Evolutionary conservation across 2,113 vertebrate genomes (phyloP).

Genomic region (Pandion haliaetus): DNA sequence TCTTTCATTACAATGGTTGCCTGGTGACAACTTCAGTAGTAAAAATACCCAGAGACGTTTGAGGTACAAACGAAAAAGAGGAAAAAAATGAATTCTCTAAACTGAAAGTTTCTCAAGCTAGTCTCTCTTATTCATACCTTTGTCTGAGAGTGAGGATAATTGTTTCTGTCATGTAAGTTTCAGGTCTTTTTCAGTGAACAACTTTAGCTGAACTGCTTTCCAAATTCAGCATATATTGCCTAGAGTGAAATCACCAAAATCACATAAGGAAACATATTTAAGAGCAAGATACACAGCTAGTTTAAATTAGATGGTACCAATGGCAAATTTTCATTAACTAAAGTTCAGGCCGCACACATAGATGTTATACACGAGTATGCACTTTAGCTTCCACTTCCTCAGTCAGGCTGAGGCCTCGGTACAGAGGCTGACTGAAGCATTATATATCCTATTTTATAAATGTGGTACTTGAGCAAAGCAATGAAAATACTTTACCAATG

Average conservation of each 20-base stretch:
- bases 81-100: rapidly evolving
- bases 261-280: neutral
- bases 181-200: neutral
- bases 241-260: neutral
- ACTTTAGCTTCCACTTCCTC: neutral
- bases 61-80: neutral
- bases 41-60: neutral
- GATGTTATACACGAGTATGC: neutral
- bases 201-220: neutral
- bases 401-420: neutral
- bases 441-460: neutral
- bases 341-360: rapidly evolving
- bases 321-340: neutral
- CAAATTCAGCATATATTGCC: neutral
- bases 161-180: neutral
- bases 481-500: neutral
- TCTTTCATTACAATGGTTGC: neutral
- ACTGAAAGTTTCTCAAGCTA: neutral
- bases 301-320: neutral
- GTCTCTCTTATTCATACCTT: neutral
- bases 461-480: neutral
- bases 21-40: neutral
- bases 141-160: neutral
- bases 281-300: neutral
- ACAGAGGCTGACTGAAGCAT: neutral